Base-by-base conservation (phyloP, 2,113 vertebrate genomes). In the Cebidichthys violaceus region DNA sequence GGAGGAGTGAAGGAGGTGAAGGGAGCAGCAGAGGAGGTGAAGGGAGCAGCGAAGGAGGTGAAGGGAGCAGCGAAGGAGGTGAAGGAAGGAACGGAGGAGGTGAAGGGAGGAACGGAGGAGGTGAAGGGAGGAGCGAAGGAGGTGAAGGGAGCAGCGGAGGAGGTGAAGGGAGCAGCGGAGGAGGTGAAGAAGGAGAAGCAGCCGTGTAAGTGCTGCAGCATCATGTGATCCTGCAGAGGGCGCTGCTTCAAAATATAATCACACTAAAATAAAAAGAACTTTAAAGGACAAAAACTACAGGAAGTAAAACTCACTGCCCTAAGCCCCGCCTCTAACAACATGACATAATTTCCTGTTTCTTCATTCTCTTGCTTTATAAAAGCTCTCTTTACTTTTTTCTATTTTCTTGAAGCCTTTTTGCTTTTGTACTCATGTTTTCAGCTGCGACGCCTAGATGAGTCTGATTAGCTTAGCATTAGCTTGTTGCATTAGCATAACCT, bases 131-230 rank as follows among this genome's bases (percentile, higher is more conserved):
- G 0, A 33, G 33, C 33, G 31, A 4, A 9, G 9, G 10, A 41
- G 39, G 10, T 11, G 45, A 47, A 47, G 45, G 45, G 5, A 13
- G 43, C 3, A 45, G 43, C 15, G 43, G 43, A 1, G 14, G 43
- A 45, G 43, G 43, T 10, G 43, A 45, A 45, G 43, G 43, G 14
- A 3, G 43, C 0, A 45, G 43, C 55, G 22, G 15, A 17, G 0
- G 41, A 62, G 0, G 92, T 6, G 17, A 0, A 89, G 87, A 69
- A 98, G 94, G 90, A 94, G 82, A 97, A 98, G 91, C 95, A 96
- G 88, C 96, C 96, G 2, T 98, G 97, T 91, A 97, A 97, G 92
- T 99, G 98, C 93, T 99, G 98, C 90, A 95, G 92, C 2, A 88
- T 99, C 88, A 55, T 99, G 98, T 99, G 96, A 99, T 41, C 87